Conservation (phyloP, 2,888 invertebrate genomes). For the Tineola bisselliella region DNA sequence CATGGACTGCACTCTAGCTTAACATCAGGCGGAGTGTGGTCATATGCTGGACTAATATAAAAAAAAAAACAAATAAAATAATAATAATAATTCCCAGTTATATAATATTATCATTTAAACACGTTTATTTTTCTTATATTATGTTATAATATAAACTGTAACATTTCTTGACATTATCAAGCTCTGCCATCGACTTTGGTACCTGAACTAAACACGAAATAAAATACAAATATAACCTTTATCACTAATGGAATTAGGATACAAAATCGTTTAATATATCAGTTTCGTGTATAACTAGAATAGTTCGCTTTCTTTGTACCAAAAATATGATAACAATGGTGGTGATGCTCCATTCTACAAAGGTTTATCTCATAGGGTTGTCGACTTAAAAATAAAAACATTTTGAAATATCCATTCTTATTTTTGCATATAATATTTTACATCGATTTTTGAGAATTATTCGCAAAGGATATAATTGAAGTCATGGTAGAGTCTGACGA, state of each 20-base stretch:
- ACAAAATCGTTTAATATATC: not conserved
- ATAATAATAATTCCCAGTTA: no score
- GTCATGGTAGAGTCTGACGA: no score
- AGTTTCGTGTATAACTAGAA: not conserved
- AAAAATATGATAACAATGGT: slow-evolving; percentile 8
- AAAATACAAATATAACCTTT: not conserved
- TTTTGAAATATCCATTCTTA: no score
- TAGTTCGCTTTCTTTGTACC: not conserved
- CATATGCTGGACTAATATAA: no score
- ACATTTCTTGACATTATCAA: not conserved
- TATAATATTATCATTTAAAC: not conserved
- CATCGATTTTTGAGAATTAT: no score
- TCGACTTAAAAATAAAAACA: no score
- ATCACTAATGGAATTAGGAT: not conserved
- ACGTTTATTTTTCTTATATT: not conserved
- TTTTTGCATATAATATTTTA: no score
- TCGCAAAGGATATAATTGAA: no score
- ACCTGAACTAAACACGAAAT: not conserved
- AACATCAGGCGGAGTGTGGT: not conserved
- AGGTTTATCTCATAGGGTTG: slow-evolving; percentile 1
- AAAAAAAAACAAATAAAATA: no score
- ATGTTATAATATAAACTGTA: not conserved
- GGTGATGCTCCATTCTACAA: not conserved
- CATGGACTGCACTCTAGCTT: no score
- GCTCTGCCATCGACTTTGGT: not conserved